Base-by-base conservation (phyloP, 2,797 vertebrate genomes). In the Rhinoraja longicauda region DNA sequence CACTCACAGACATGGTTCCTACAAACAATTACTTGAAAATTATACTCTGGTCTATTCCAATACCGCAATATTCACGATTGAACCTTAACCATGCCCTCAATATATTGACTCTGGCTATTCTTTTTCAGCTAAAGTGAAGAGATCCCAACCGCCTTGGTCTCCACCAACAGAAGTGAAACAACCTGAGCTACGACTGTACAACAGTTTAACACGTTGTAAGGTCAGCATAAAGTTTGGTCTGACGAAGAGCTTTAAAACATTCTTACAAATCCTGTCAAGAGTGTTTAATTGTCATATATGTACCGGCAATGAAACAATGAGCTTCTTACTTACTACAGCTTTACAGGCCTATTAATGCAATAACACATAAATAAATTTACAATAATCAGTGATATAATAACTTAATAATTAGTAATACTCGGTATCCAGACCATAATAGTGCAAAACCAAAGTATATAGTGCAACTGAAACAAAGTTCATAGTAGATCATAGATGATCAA, bases 161-260 rank as follows among this genome's bases (percentile, higher is more conserved):
- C 96, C 97, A 0, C 98, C 98, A 0, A 94, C 96, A 59, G 97
- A 97, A 75, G 97, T 97, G 1, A 94, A 96, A 2, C 96, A 97
- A 15, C 96, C 98, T 26, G 96, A 94, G 78, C 97, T 99, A 7
- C 96, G 95, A 36, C 97, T 99, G 15, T 99, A 99, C 96, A 99
- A 99, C 96, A 99, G 99, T 94, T 97, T 99, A 93, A 99, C 98
- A 2, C 97, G 98, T 53, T 96, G 94, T 5, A 99, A 99, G 98
- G 98, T 98, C 90, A 94, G 93, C 39, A 36, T 67, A 24, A 67
- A 36, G 7, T 67, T 62, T 9, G 2, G 26, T 53, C 59, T 67
- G n/a, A 36, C 36, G 84, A 36, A 53, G 0, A 12, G 70, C 70
- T 73, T 21, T 73, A 24, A 73, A 73, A 73, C 12, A 24, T 19